Conservation (phyloP, 2,113 vertebrate genomes). For the Xiphophorus maculatus region DNA sequence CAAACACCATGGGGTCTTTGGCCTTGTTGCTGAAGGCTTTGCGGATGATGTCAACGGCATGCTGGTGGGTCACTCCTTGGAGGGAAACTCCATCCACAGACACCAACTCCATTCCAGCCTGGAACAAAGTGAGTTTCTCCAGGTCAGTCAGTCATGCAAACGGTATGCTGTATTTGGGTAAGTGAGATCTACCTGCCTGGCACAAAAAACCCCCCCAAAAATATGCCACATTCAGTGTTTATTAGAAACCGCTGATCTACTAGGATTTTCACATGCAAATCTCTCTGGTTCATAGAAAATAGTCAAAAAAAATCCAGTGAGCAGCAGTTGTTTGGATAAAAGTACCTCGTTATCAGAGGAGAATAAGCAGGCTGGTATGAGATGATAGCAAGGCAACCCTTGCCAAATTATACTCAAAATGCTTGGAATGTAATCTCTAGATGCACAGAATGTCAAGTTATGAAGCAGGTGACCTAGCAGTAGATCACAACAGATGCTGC, state of each 20-base stretch:
- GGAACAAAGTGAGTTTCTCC: background rate
- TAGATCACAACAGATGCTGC: no score
- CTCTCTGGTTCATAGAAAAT: background rate
- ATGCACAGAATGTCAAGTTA: no score
- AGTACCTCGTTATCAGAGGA: background rate
- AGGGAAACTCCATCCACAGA: slow-evolving; percentile 89
- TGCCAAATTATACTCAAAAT: no score
- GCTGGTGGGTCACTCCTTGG: slow-evolving; percentile 89
- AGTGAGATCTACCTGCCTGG: no score
- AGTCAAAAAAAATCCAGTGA: background rate
- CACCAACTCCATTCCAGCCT: slow-evolving; percentile 84
- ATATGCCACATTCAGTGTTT: no score
- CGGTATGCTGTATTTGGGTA: no score
- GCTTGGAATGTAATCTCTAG: no score
- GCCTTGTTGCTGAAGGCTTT: slow-evolving; percentile 93
- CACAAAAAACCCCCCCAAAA: no score
- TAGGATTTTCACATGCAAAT: background rate
- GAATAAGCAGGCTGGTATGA: background rate
- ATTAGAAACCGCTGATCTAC: no score
- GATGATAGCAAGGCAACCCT: no score
- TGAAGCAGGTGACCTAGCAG: no score
- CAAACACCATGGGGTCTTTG: slow-evolving; percentile 92
- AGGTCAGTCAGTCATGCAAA: background rate
- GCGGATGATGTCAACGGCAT: slow-evolving; percentile 92
- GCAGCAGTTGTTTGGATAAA: background rate